Evolutionary conservation across 2,113 vertebrate genomes (phyloP).

Genomic region (Amia ocellicauda): DNA sequence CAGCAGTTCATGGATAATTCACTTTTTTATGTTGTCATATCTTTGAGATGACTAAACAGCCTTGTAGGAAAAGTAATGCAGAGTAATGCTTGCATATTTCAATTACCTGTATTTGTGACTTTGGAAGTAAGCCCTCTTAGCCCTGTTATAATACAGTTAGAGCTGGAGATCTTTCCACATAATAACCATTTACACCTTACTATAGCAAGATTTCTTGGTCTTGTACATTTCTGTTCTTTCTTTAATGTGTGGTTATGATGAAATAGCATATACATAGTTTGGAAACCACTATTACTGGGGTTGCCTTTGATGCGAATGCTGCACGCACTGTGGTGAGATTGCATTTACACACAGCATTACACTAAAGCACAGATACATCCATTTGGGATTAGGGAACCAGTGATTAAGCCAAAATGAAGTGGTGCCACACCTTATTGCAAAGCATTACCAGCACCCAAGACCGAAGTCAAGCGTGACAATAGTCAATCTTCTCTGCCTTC

Average conservation of each 20-base stretch:
- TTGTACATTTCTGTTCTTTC: too few species aligned
- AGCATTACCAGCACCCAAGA: neutral
- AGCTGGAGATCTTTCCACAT: neutral
- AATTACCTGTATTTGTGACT: neutral
- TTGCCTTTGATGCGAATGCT: too few species aligned
- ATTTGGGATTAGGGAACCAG: too few species aligned
- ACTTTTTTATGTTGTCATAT: neutral
- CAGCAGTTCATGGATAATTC: too few species aligned
- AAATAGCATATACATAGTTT: too few species aligned
- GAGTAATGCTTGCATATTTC: neutral
- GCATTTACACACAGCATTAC: too few species aligned
- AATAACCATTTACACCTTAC: neutral
- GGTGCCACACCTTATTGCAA: neutral
- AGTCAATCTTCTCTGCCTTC: neutral
- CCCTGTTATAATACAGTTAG: neutral
- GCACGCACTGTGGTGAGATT: too few species aligned
- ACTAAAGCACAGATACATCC: too few species aligned
- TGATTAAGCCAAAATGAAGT: too few species aligned
- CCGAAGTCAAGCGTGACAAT: neutral
- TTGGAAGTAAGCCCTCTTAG: neutral
- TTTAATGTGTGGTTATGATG: too few species aligned
- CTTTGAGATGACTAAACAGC: neutral
- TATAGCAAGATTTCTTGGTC: too few species aligned
- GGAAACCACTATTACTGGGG: too few species aligned
- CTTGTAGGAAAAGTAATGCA: neutral